Evolutionary conservation across 2,888 invertebrate species (phyloP).

Genomic region (Monopis laevigella): DNA sequence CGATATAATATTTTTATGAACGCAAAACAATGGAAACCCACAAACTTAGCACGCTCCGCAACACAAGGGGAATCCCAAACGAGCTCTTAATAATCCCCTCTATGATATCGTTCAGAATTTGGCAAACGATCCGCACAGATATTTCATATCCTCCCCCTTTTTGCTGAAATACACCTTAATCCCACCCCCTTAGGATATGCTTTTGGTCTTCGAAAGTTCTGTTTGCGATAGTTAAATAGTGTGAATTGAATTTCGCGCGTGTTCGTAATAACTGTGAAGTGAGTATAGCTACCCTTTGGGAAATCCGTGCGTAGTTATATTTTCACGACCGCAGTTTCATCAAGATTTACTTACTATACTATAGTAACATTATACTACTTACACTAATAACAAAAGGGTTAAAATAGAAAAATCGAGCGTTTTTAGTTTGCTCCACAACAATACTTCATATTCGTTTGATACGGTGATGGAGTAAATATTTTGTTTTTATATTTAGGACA

Average conservation of each 20-base stretch:
- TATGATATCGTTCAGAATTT: slow-evolving; percentile 47
- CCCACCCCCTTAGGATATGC: not conserved
- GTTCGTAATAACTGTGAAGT: slow-evolving; percentile 34
- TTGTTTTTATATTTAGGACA: too few relatives aligned
- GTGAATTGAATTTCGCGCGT: slow-evolving; percentile 45
- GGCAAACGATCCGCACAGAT: slow-evolving; percentile 29
- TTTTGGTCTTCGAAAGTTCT: not conserved
- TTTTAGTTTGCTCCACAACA: too few relatives aligned
- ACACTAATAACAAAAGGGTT: too few relatives aligned
- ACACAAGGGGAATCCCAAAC: slow-evolving; percentile 58
- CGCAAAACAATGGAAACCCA: slow-evolving; percentile 16
- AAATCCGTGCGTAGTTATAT: too few relatives aligned
- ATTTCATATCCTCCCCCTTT: slow-evolving; percentile 3
- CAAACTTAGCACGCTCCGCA: slow-evolving; percentile 27
- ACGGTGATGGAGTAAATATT: too few relatives aligned
- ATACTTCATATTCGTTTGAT: too few relatives aligned
- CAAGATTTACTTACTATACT: too few relatives aligned
- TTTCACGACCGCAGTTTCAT: too few relatives aligned
- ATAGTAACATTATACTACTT: too few relatives aligned
- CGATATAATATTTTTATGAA: too few relatives aligned
- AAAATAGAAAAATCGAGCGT: too few relatives aligned
- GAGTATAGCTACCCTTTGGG: too few relatives aligned
- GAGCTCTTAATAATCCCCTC: slow-evolving; percentile 56
- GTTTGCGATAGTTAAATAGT: slow-evolving; percentile 17
- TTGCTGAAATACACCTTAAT: not conserved